Evolutionary conservation across 1,140 invertebrate species (phyloP).

Genomic region (Galendromus occidentalis): DNA sequence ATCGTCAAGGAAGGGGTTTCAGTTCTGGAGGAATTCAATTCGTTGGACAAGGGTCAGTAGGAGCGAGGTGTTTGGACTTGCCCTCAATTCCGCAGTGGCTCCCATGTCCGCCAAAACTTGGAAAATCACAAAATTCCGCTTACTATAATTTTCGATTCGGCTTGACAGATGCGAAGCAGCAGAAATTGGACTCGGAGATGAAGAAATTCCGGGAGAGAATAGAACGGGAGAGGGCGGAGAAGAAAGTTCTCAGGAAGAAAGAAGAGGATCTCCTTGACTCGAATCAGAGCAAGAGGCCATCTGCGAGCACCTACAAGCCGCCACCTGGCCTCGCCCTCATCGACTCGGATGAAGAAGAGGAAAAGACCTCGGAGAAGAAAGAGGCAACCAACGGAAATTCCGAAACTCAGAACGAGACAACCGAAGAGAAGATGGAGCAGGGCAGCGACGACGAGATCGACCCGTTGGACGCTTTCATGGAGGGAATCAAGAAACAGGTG

Average conservation of each 20-base stretch:
- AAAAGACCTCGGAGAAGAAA: constrained; percentile 14
- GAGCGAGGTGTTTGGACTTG: no score
- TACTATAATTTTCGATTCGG: no score
- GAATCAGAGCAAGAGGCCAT: constrained; percentile 27
- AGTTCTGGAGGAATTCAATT: neutral
- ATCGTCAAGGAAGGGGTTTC: neutral
- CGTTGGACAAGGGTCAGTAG: neutral
- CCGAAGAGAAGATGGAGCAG: constrained; percentile 19
- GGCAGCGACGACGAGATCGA: constrained; percentile 53
- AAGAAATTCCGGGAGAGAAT: constrained; percentile 80
- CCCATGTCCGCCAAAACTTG: neutral
- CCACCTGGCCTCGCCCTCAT: constrained; percentile 26
- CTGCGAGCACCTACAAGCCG: constrained; percentile 20
- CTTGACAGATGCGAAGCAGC: constrained; percentile 43
- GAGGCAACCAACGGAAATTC: constrained; percentile 13
- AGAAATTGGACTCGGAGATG: constrained; percentile 79
- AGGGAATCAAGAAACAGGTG: constrained; percentile 35
- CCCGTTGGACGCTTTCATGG: constrained; percentile 91
- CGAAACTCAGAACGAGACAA: no score
- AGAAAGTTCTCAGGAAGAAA: constrained; percentile 43
- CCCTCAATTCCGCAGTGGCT: no score
- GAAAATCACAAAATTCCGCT: no score
- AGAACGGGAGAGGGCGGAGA: constrained; percentile 69
- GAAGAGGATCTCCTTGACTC: constrained; percentile 29
- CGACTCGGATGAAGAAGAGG: constrained; percentile 27